Evolutionary conservation across 1,140 invertebrate species (phyloP).

Genomic region (Atopsyche davidsoni): DNA sequence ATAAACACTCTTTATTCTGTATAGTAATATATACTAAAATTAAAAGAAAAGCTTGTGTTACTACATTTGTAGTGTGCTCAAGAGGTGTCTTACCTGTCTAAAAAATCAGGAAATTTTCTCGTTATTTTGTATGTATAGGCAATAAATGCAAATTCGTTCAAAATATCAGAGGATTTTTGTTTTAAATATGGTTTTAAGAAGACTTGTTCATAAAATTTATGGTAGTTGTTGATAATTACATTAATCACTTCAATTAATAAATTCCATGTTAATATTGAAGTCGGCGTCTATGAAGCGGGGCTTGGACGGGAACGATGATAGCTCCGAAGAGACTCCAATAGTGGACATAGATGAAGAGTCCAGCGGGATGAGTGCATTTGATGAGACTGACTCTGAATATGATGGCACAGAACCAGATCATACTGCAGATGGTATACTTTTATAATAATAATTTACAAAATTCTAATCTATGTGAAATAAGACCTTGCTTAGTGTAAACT

Average conservation of each 20-base stretch:
- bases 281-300: slow-evolving; percentile 9
- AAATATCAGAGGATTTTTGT: too few species aligned
- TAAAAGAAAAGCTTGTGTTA: too few species aligned
- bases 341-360: neutral
- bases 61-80: too few species aligned
- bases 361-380: slow-evolving; percentile 8
- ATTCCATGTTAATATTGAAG: neutral
- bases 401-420: neutral
- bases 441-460: neutral
- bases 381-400: slow-evolving; percentile 6
- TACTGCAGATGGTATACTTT: neutral
- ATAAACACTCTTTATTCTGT: too few species aligned
- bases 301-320: slow-evolving; percentile 17
- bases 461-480: too few species aligned
- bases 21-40: too few species aligned
- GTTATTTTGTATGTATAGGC: too few species aligned
- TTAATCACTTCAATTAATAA: neutral
- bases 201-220: neutral
- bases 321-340: slow-evolving; percentile 12
- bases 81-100: too few species aligned
- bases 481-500: too few species aligned
- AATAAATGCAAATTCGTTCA: too few species aligned
- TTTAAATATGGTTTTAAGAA: neutral
- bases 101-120: too few species aligned
- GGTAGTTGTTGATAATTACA: neutral